Conservation (phyloP, 2,888 invertebrate genomes). For the Imbricaverruca yamaguchii region DNA sequence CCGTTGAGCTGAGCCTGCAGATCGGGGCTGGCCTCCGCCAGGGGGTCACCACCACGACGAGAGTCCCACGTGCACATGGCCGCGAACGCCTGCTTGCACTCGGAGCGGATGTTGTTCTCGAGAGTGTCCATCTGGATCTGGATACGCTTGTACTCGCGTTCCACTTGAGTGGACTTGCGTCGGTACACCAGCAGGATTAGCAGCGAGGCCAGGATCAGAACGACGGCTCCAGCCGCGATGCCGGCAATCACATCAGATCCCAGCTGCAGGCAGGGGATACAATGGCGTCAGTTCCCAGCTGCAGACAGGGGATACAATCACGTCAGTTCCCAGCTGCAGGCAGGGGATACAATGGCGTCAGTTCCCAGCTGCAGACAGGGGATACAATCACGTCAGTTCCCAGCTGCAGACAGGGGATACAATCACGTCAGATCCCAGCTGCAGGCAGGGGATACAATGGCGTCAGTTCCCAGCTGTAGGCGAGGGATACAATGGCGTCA, state of each 20-base stretch:
- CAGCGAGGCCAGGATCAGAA: conserved; percentile 63
- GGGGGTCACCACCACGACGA: not conserved
- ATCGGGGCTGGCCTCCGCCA: not conserved
- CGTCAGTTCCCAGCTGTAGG: too few species aligned
- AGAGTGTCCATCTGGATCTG: conserved; percentile 98
- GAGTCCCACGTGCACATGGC: conserved; percentile 41
- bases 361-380: too few species aligned
- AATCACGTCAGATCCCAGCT: too few species aligned
- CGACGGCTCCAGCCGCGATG: conserved; percentile 72
- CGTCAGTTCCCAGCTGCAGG: too few species aligned
- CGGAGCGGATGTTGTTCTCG: conserved; percentile 93
- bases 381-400: too few species aligned
- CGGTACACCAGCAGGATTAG: conserved; percentile 80
- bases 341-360: too few species aligned
- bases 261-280: conserved; percentile 43
- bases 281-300: too few species aligned
- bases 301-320: too few species aligned
- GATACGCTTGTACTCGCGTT: conserved; percentile 94
- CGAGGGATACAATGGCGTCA: too few species aligned
- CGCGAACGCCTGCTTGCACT: conserved; percentile 97
- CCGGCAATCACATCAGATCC: conserved; percentile 84
- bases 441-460: too few species aligned
- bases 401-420: too few species aligned
- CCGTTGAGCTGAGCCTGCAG: conserved; percentile 2
- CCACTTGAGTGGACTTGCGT: conserved; percentile 89